phyloP scores from a whole-genome alignment of 30 jellyfish, hydroid and myxozoan species.

The Aurelia aurita complex sp. Pacific region DNA sequence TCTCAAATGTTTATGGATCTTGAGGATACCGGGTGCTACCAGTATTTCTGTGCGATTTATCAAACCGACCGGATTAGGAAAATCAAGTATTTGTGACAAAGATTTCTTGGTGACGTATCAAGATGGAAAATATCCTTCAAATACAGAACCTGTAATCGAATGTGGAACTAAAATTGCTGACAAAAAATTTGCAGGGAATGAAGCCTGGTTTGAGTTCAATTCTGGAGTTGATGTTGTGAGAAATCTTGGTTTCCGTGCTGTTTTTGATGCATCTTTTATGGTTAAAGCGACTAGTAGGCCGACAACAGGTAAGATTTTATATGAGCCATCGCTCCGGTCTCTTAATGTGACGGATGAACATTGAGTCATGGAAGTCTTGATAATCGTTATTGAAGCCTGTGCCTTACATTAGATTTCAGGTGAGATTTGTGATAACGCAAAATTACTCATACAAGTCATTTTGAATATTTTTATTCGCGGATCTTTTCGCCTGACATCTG shows the following conservation, averaged over 20 bases:
- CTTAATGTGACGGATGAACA: too few relatives aligned
- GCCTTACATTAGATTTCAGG: too few relatives aligned
- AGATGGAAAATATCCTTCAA: conserved; percentile 55
- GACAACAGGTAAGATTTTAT: too few relatives aligned
- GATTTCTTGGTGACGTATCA: conserved; percentile 59
- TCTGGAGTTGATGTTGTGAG: conserved; percentile 15
- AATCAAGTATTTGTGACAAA: conserved; percentile 21
- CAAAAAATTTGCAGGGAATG: conserved; percentile 39
- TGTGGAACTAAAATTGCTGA: conserved; percentile 58
- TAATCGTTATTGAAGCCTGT: too few relatives aligned
- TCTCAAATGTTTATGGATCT: conserved; percentile 76
- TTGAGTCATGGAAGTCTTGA: too few relatives aligned
- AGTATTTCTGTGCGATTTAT: conserved; percentile 58
- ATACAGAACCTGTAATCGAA: conserved; percentile 60
- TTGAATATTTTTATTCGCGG: too few relatives aligned
- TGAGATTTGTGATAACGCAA: too few relatives aligned
- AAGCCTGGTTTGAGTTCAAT: conserved; percentile 66
- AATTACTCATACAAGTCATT: too few relatives aligned
- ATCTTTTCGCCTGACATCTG: too few relatives aligned
- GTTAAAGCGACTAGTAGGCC: too few relatives aligned
- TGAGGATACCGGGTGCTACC: conserved; percentile 52
- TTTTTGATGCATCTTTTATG: conserved; percentile 50
- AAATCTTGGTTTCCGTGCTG: conserved; percentile 53
- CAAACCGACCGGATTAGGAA: conserved; percentile 16
- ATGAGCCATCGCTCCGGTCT: too few relatives aligned